A percentile compares a stretch with the other conserved stretches of the same genome.
Conservation (phyloP, 2,113 vertebrate species). For the Embiotoca jacksoni region DNA sequence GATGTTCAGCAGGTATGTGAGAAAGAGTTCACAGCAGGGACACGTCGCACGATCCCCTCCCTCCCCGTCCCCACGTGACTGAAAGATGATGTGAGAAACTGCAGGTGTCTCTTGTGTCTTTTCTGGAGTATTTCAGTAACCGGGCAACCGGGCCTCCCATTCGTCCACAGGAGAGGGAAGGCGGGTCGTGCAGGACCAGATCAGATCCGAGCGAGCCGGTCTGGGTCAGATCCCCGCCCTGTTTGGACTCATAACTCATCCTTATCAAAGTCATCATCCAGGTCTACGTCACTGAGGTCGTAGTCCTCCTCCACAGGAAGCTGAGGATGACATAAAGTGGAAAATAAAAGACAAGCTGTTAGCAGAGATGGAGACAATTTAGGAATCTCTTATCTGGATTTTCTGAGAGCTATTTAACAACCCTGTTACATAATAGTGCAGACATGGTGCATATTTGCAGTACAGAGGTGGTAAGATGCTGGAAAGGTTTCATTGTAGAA, state of each 20-base stretch:
- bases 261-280: constrained; percentile 88
- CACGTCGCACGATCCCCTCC: background rate
- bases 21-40: constrained; percentile 55
- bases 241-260: constrained; percentile 87
- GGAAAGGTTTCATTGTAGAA: no score
- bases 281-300: constrained; percentile 94
- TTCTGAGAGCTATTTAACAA: background rate
- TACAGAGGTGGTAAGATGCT: no score
- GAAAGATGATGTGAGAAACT: constrained; percentile 64
- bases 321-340: constrained; percentile 71
- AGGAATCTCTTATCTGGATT: background rate
- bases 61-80: constrained; percentile 35
- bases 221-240: constrained; percentile 34
- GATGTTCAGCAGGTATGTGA: constrained; percentile 57
- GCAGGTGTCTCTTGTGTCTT: constrained; percentile 61
- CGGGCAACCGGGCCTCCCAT: constrained; percentile 56
- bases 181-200: constrained; percentile 51
- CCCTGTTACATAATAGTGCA: background rate
- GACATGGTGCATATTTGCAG: no score
- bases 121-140: constrained; percentile 77
- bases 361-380: background rate
- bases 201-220: constrained; percentile 20
- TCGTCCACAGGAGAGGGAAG: constrained; percentile 79
- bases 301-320: constrained; percentile 95
- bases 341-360: constrained; percentile 11